Percentiles rank a stretch among this genome's conserved stretches.
Conservation (phyloP, 2,888 invertebrate species). For the Dendrolimus houi region DNA sequence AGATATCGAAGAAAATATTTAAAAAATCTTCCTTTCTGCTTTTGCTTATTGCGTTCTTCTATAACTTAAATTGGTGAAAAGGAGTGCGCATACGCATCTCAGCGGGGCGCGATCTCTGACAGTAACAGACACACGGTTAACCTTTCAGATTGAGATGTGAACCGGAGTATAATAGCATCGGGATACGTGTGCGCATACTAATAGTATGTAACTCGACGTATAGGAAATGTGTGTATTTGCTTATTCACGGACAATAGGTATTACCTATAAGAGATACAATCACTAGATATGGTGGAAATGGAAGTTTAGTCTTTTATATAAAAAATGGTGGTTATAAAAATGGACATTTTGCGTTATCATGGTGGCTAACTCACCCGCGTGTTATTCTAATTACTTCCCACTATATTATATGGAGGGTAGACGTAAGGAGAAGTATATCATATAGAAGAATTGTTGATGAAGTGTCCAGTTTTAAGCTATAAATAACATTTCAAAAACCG, state of each 20-base stretch:
- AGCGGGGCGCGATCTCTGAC: slow-evolving; percentile 72
- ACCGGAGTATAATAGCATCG: slow-evolving; percentile 60
- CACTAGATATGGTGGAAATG: too few relatives aligned
- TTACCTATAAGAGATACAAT: too few relatives aligned
- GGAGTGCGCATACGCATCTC: slow-evolving; percentile 47
- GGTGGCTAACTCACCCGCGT: too few relatives aligned
- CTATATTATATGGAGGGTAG: too few relatives aligned
- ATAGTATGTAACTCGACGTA: slow-evolving; percentile 21
- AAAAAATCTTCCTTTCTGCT: slow-evolving; percentile 3
- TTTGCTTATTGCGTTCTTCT: slow-evolving; percentile 1
- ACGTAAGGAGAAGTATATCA: too few relatives aligned
- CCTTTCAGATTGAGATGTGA: slow-evolving; percentile 73
- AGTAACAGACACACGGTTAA: slow-evolving; percentile 73
- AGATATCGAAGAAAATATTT: background rate
- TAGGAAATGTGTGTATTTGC: background rate
- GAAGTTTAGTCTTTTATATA: too few relatives aligned
- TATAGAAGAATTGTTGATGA: too few relatives aligned
- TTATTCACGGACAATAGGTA: background rate
- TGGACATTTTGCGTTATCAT: too few relatives aligned
- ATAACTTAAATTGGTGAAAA: slow-evolving; percentile 14
- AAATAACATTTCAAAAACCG: too few relatives aligned
- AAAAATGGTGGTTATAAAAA: too few relatives aligned
- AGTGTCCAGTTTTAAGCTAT: too few relatives aligned
- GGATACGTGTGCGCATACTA: slow-evolving; percentile 29
- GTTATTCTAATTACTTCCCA: too few relatives aligned